Percentiles rank a stretch among this genome's conserved stretches.
Evolutionary conservation across 2,888 invertebrate genomes (phyloP).

Genomic region (Busseola fusca): DNA sequence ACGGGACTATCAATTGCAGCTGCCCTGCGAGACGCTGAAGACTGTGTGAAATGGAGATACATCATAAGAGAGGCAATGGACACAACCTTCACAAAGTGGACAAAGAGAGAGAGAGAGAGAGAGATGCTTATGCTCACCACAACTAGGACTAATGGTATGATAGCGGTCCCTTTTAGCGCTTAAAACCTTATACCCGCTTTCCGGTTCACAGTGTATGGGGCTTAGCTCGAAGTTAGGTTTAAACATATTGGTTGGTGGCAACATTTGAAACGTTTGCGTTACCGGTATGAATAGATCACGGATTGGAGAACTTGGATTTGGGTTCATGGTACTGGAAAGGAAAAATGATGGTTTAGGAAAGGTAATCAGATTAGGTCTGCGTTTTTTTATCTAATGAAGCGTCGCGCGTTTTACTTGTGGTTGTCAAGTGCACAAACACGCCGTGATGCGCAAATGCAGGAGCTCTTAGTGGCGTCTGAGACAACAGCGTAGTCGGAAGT

Average conservation of each 20-base stretch:
- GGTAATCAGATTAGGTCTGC: background rate
- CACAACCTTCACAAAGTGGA: too few relatives aligned
- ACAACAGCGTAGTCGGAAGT: too few relatives aligned
- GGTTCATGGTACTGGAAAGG: conserved; percentile 51
- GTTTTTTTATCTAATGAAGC: background rate
- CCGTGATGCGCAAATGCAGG: background rate
- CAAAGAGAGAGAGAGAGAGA: too few relatives aligned
- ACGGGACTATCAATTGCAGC: too few relatives aligned
- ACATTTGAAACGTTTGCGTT: conserved; percentile 79
- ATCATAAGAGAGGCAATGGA: too few relatives aligned
- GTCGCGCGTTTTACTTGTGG: background rate
- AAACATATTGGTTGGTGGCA: conserved; percentile 61
- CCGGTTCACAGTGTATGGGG: conserved; percentile 57
- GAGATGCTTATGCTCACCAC: conserved; percentile 66
- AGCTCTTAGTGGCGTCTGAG: background rate
- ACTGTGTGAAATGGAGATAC: too few relatives aligned
- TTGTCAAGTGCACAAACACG: background rate
- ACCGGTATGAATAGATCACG: conserved; percentile 69
- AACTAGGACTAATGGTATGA: conserved; percentile 71
- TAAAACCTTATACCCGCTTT: conserved; percentile 63
- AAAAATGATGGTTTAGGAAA: conserved; percentile 12
- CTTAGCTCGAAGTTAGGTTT: conserved; percentile 59
- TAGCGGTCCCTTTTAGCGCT: conserved; percentile 75
- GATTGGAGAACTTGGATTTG: conserved; percentile 42
- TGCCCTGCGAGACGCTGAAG: too few relatives aligned